phyloP scores from a whole-genome alignment of 2,797 vertebrate species.

The Menidia menidia region DNA sequence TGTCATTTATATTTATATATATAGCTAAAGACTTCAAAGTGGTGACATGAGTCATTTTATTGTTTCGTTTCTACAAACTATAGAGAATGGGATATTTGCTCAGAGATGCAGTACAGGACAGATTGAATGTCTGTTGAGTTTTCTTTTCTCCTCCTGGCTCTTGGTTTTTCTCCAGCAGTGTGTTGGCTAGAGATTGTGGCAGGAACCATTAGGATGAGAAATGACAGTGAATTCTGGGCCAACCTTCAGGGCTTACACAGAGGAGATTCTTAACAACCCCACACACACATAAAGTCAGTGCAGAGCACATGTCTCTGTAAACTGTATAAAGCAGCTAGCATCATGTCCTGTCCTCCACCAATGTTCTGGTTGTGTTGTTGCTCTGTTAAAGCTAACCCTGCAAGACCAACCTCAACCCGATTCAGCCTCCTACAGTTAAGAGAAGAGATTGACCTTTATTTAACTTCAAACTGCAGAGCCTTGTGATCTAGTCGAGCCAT shows the following conservation, averaged over 20 bases:
- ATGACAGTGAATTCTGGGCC: conserved; percentile 70
- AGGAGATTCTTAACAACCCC: conserved; percentile 67
- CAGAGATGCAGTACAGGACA: conserved; percentile 26
- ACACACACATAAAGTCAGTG: conserved; percentile 31
- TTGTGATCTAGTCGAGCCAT: conserved; percentile 25
- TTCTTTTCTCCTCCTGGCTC: conserved; percentile 67
- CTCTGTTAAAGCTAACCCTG: conserved; percentile 35
- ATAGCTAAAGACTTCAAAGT: background rate
- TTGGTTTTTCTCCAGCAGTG: conserved; percentile 64
- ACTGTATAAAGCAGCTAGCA: conserved; percentile 9
- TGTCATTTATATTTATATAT: too few species aligned
- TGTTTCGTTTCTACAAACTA: conserved; percentile 19
- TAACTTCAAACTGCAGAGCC: conserved; percentile 36
- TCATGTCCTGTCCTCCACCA: conserved; percentile 21
- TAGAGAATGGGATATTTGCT: conserved; percentile 38
- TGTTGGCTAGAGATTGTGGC: conserved; percentile 72
- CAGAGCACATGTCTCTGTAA: conserved; percentile 42
- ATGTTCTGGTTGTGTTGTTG: conserved; percentile 5
- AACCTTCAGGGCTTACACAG: conserved; percentile 70
- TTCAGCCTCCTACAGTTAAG: conserved; percentile 43
- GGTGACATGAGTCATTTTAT: conserved; percentile 16
- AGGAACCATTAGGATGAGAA: conserved; percentile 79
- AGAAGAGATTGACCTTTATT: conserved; percentile 62
- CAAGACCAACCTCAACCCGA: conserved; percentile 11
- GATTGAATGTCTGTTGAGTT: conserved; percentile 58